These are phyloP conservation scores for Quiscalus mexicanus DNA, from an alignment of 2,113 vertebrate genomes.

Conservation along the genomic window DNA sequence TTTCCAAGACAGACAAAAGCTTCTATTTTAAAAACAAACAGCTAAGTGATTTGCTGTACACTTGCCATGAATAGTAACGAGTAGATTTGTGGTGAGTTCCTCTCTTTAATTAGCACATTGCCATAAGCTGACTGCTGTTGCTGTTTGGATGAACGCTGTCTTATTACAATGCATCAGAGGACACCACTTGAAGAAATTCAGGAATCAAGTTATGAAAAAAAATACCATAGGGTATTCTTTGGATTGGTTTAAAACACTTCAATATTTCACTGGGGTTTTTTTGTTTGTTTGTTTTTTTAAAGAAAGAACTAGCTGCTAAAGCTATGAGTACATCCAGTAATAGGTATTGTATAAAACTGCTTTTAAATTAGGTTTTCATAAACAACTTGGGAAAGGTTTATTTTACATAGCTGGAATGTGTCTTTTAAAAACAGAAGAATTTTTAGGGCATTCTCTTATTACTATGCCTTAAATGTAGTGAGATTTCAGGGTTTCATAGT, in stretches of 20 bases:
- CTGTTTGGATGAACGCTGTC: not conserved
- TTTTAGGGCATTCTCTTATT: not conserved
- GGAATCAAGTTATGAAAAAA: not conserved
- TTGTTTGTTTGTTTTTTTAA: not conserved
- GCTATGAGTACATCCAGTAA: not conserved
- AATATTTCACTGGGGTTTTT: not conserved
- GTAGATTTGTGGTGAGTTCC: conserved; percentile 13
- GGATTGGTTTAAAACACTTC: not conserved
- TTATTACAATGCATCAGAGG: not conserved
- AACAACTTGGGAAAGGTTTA: not conserved
- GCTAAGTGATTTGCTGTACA: conserved; percentile 60
- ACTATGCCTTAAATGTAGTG: not conserved
- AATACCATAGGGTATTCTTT: not conserved
- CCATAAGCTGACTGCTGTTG: conserved; percentile 21
- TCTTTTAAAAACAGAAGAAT: not conserved
- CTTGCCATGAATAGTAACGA: conserved; percentile 69
- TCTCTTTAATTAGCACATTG: conserved; percentile 67
- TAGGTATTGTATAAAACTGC: not conserved
- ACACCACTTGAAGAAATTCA: not conserved
- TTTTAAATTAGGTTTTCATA: not conserved
- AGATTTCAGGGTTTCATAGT: not conserved
- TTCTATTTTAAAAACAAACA: conserved; percentile 70
- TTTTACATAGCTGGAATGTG: not conserved
- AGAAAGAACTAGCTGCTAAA: not conserved
- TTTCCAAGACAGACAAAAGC: conserved; percentile 56